These are phyloP conservation scores for Drosophila pandora DNA, from an alignment of 1,140 invertebrate genomes.

Conservation along the genomic window DNA sequence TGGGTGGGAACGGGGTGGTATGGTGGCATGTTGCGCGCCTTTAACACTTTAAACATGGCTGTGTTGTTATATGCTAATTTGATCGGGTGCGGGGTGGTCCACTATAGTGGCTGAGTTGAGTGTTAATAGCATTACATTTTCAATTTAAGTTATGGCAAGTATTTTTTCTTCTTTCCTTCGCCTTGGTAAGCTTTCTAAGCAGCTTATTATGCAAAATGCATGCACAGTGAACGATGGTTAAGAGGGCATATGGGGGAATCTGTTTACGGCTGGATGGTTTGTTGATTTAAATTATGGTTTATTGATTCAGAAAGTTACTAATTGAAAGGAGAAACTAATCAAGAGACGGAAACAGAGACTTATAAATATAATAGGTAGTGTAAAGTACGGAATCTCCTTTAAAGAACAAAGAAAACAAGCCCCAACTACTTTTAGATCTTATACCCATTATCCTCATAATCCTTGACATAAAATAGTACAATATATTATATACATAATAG, in stretches of 20 bases:
- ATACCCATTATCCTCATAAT: too few relatives aligned
- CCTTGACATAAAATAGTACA: too few relatives aligned
- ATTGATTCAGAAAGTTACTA: neutral
- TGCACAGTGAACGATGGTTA: conserved; percentile 25
- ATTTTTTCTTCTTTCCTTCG: conserved; percentile 12
- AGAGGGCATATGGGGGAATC: conserved; percentile 2
- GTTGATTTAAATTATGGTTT: neutral
- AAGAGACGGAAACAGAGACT: neutral
- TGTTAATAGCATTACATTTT: conserved; percentile 73
- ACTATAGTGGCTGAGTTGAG: conserved; percentile 30
- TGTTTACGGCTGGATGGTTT: conserved; percentile 4
- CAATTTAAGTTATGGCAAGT: conserved; percentile 69
- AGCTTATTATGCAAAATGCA: conserved; percentile 65
- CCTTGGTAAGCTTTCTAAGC: conserved; percentile 22
- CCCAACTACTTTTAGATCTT: too few relatives aligned
- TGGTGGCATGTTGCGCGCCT: neutral
- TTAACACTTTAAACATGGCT: conserved; percentile 41
- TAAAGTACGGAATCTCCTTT: too few relatives aligned
- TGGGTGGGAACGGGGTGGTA: neutral
- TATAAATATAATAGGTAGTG: too few relatives aligned
- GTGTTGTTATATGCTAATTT: conserved; percentile 70
- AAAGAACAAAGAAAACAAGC: too few relatives aligned
- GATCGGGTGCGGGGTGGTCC: conserved; percentile 10
- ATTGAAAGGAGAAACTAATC: neutral
- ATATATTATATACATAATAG: neutral